A percentile compares a stretch with the other conserved stretches of the same genome.
Conservation (phyloP, 2,888 invertebrate species). For the Mycalesis mineus region DNA sequence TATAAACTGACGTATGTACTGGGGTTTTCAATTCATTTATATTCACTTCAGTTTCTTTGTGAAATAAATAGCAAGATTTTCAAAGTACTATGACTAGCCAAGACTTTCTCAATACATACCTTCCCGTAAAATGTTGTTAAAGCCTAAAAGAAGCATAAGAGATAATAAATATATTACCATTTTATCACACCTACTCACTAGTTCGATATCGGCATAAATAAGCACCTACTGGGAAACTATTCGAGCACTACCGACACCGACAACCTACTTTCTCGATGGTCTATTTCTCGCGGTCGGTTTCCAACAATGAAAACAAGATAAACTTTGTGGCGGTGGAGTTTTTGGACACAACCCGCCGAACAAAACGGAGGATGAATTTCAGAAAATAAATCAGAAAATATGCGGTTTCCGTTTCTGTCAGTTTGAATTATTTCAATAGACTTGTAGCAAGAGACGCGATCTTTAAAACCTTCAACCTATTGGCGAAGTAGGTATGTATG, state of each 20-base stretch:
- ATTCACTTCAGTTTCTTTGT: too few relatives aligned
- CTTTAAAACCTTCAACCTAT: too few relatives aligned
- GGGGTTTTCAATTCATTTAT: too few relatives aligned
- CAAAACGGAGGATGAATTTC: conserved; percentile 20
- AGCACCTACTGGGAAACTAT: conserved; percentile 4
- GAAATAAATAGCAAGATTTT: too few relatives aligned
- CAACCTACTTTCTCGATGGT: conserved; percentile 10
- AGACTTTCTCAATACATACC: too few relatives aligned
- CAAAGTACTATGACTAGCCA: too few relatives aligned
- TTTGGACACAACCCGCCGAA: conserved; percentile 16
- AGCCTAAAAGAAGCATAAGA: too few relatives aligned
- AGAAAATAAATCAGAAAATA: conserved; percentile 14
- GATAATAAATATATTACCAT: background rate
- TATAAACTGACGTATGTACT: background rate
- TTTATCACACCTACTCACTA: background rate
- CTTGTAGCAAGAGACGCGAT: background rate
- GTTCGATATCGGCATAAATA: background rate
- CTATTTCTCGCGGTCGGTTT: conserved; percentile 9
- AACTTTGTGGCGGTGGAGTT: conserved; percentile 19
- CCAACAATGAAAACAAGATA: conserved; percentile 24
- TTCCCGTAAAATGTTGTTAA: too few relatives aligned
- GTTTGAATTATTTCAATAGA: conserved; percentile 6
- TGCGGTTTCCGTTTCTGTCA: conserved; percentile 15
- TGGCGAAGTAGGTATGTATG: too few relatives aligned
- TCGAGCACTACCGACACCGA: background rate